A percentile compares a stretch with the other conserved stretches of the same genome.
Evolutionary conservation across 64 coral and sea anemone species (phyloP).

Genomic region (Porites lutea): DNA sequence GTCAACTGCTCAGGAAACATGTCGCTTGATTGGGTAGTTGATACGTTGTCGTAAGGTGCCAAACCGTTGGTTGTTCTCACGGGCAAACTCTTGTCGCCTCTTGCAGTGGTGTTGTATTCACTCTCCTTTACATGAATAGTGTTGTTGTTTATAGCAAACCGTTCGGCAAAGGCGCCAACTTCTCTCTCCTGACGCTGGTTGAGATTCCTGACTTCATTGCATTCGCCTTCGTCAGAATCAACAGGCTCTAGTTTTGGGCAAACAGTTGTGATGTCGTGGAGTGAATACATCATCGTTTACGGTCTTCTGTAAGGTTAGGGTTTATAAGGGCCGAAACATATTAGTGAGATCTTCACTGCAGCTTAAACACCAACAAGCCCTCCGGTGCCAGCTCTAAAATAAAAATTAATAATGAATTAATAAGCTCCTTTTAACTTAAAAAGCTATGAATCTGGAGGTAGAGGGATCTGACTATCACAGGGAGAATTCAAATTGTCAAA

Average conservation of each 20-base stretch:
- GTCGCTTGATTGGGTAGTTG: not conserved
- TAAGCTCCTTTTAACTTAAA: no score
- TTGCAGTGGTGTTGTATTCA: not conserved
- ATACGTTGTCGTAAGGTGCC: not conserved
- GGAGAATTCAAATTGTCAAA: conserved; percentile 23
- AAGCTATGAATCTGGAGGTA: no score
- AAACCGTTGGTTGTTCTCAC: not conserved
- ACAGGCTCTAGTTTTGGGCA: conserved; percentile 31
- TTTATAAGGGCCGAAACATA: not conserved
- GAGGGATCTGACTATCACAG: not conserved
- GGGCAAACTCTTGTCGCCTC: not conserved
- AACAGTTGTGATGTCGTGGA: conserved; percentile 25
- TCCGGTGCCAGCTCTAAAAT: no score
- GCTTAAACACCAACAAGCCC: no score
- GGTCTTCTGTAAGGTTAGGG: not conserved
- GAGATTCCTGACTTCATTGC: not conserved
- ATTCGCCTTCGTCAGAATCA: not conserved
- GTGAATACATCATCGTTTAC: conserved; percentile 17
- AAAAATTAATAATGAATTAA: no score
- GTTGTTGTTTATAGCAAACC: conserved; percentile 7
- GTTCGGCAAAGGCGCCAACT: not conserved
- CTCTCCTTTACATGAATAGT: not conserved
- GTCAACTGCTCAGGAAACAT: not conserved
- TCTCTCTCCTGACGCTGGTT: not conserved
- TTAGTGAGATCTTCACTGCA: no score